Evolutionary conservation across 2,113 vertebrate genomes (phyloP), one percentile per base, ranked within the genome.

Genomic region (Pseudorasbora parva): DNA sequence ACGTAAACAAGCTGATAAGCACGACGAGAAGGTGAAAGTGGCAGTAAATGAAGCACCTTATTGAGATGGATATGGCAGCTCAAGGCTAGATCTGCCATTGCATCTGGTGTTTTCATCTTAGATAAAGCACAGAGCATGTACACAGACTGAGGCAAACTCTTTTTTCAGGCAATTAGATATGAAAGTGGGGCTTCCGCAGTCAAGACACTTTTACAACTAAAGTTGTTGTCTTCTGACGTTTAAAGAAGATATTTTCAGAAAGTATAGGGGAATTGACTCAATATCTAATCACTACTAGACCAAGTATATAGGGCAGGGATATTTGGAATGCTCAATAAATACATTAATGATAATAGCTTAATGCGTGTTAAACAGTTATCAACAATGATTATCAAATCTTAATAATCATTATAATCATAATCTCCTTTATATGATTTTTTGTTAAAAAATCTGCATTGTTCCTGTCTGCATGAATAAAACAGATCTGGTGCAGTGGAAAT

Each of bases 1-100:
- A 74, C 8, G 19, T 57, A 82, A 59, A 60, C 51, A 82, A 74
- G 11, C 14, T 59, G 77, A 79, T 79, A 80, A 80, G 56, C 37
- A 78, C 8, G 45, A 25, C 23, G 45, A 73, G 37, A 17, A 5
- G 37, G 76, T 45, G 37, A 62, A 78, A 62, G 76, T 78, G 56
- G 37, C n/a, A 8, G 23, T 59, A 60, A 78, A 78, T 62, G 5
- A 77, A 59, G 19, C 30, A 77, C 19, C 56, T 59, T 64, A 47
- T 49, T 21, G 9, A 47, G 15, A 47, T 5, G 19, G 54, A 43
- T 77, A 27, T 27, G 37, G 37, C 56, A 62, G n/a, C 56, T 27
- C 19, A 21, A 51, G 27, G 23, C 43, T 47, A 59, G 23, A 66
- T 66, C 60, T n/a, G 25, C 14, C 17, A 64, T 51, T 51, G 3